phyloP scores from a whole-genome alignment of 2,797 vertebrate species.

The Phrynocephalus forsythii region DNA sequence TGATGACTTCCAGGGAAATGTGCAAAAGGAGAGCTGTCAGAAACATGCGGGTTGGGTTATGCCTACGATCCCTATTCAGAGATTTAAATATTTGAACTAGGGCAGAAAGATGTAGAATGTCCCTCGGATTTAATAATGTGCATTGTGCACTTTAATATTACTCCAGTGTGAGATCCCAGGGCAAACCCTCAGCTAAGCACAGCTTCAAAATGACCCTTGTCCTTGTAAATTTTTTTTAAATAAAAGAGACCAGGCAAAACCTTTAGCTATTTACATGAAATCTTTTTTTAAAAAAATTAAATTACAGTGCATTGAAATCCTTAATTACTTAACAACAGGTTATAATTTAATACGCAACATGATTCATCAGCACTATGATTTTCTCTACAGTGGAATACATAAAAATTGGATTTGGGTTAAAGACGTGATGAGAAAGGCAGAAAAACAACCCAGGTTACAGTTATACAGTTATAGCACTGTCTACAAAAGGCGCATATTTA shows the following conservation, averaged over 20 bases:
- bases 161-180: too few species aligned
- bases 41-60: conserved; percentile 14
- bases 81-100: conserved; percentile 23
- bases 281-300: conserved; percentile 32
- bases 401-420: conserved; percentile 50
- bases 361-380: conserved; percentile 54
- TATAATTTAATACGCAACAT: conserved; percentile 55
- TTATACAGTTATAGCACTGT: too few species aligned
- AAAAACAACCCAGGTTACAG: background rate
- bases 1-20: background rate
- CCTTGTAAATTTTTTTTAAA: background rate
- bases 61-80: conserved; percentile 19
- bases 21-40: background rate
- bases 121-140: conserved; percentile 19
- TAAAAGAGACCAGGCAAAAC: conserved; percentile 26
- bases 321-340: conserved; percentile 48
- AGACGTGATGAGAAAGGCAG: conserved; percentile 37
- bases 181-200: background rate
- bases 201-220: conserved; percentile 38
- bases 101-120: conserved; percentile 7
- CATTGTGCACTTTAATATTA: too few species aligned
- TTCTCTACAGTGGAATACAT: conserved; percentile 33
- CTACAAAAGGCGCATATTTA: background rate
- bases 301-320: conserved; percentile 35
- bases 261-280: background rate